phyloP scores from a whole-genome alignment of 2,888 invertebrate species.

The Stratiomys singularior region DNA sequence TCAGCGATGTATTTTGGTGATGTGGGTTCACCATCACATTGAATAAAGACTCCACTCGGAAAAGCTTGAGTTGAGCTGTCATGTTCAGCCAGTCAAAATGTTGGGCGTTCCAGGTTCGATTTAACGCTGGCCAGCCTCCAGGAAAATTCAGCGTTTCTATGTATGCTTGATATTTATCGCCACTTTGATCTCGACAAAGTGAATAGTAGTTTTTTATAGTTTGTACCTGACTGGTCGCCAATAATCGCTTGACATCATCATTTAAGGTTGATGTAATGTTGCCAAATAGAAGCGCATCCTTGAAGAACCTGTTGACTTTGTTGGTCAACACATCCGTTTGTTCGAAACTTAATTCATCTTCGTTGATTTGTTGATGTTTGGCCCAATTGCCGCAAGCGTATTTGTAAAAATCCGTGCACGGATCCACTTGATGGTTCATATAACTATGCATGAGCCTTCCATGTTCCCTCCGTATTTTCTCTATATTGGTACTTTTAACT shows the following conservation, averaged over 20 bases:
- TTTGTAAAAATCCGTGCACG: conserved; percentile 38
- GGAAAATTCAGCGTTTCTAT: not conserved
- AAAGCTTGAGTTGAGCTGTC: not conserved
- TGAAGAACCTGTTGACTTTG: conserved; percentile 5
- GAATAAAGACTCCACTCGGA: not conserved
- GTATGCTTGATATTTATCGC: not conserved
- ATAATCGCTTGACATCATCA: not conserved
- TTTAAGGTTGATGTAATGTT: not conserved
- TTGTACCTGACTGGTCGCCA: not conserved
- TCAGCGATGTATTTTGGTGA: not conserved
- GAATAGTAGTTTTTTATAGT: not conserved
- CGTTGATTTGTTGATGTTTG: not conserved
- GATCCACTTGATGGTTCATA: conserved; percentile 10
- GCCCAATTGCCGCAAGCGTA: conserved; percentile 34
- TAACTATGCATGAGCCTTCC: not conserved
- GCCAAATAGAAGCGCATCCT: not conserved
- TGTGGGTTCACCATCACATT: conserved; percentile 6
- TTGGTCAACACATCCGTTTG: not conserved
- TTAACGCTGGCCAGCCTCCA: conserved; percentile 24
- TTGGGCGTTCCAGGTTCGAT: conserved; percentile 2
- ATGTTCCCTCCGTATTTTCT: not conserved
- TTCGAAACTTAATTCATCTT: not conserved
- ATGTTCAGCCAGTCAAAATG: conserved; percentile 43
- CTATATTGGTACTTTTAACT: not conserved
- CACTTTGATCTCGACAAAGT: not conserved